Evolutionary conservation across 2,113 vertebrate species (phyloP), one percentile per base, ranked within the genome.

Genomic region (Malurus cyaneus): DNA sequence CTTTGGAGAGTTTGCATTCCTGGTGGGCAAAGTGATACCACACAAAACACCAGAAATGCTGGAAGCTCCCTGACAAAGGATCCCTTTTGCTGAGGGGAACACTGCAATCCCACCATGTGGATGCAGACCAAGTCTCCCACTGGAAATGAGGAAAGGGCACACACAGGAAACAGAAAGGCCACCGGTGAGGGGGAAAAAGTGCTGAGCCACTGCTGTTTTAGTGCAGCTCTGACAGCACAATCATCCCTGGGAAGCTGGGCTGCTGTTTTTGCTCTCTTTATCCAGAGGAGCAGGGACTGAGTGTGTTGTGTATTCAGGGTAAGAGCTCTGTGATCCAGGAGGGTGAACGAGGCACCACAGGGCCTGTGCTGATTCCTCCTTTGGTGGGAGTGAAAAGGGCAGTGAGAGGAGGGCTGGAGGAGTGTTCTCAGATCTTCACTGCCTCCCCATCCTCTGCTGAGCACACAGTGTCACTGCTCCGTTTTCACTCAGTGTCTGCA

Each of bases 241-340:
- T 89, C 80, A 84, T 86, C 53, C 86, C 89, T 93, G 88, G 94
- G 88, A 94, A 90, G 86, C 46, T 41, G 78, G 62, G 76, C 82
- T 93, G 94, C 88, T 96, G 86, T 82, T 96, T 98, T 93, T 95
- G 88, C 65, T 93, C 28, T 87, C 93, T 97, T 94, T 96, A 95
- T 93, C 94, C 93, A 11, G 13, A 92, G 65, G 85, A 91, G 88
- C 83, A 92, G 92, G 83, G 94, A 87, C 65, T 29, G 61, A 71
- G 15, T 41, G 6, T 44, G 32, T 46, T 95, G 88, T 78, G 32
- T 86, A 46, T 53, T 84, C 83, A 84, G 64, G 69, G 31, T 56
- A 89, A 86, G 26, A 86, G 83, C 80, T 94, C 39, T 6, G 11
- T 79, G 72, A 84, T 89, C 73, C 92, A 34, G 20, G 41, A 67